Evolutionary conservation across 1,140 invertebrate species (phyloP), one percentile per base, ranked within the genome.

Genomic region (Tetragnatha versicolor): DNA sequence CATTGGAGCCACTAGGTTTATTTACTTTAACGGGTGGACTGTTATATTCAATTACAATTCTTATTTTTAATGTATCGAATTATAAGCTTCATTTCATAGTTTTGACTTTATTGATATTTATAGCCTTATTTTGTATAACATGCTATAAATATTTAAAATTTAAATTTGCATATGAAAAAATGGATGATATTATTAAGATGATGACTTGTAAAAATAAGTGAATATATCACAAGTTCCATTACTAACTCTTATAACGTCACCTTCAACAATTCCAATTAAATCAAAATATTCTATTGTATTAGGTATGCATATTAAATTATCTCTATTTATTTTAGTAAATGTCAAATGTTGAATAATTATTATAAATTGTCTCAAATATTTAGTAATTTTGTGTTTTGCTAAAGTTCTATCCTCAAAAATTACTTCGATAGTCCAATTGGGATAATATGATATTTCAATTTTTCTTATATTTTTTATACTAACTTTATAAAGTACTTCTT

Each of bases 91-190:
- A 29, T 27, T 65, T 65, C 31, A 65, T 65, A 2, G n/a, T 65
- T 42, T 31, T 42, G 31, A 65, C 61, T 5, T 42, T 65, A 45
- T 42, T 65, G 1, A 45, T 65, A 5, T 65, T 65, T 29, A 65
- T 65, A 45, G 37, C 61, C 22, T 45, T 65, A 45, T 65, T 65
- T 42, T 10, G 35, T 20, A 65, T 65, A 42, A 31, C 61, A 27
- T 27, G 20, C 0, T 65, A 65, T 25, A 65, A 65, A 65, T 65
- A 65, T 65, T 65, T 65, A 45, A 45, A 65, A 65, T 65, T 42
- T 45, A 65, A 65, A 65, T 65, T 35, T 42, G 45, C 61, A 22
- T 65, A 39, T 27, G 61, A 65, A 65, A 58, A 65, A 65, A 65
- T 65, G 35, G 37, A 65, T 65, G n/a, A 42, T 42, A 65, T 65